A percentile compares a stretch with the other conserved stretches of the same genome.
Evolutionary conservation across 2,888 invertebrate species (phyloP).

Genomic region (Limulus polyphemus): DNA sequence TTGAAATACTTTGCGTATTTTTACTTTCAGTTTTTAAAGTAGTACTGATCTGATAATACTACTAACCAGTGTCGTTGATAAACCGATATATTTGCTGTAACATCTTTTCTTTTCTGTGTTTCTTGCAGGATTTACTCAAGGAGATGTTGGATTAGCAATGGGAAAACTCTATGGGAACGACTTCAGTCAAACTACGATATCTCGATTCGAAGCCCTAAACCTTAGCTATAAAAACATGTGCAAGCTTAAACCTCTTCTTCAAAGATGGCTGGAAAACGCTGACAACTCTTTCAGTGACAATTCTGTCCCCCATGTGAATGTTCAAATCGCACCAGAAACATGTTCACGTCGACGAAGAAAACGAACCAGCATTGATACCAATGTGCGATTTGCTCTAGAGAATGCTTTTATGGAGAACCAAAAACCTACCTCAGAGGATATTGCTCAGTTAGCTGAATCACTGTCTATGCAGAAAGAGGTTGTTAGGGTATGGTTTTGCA

Average conservation of each 20-base stretch:
- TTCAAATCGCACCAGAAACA: slow-evolving; percentile 43
- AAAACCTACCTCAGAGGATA: slow-evolving; percentile 93
- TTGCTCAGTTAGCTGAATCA: slow-evolving; percentile 76
- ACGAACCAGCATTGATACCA: slow-evolving; percentile 88
- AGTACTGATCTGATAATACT: too few species aligned
- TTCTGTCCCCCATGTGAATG: slow-evolving; percentile 54
- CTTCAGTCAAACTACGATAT: slow-evolving; percentile 98
- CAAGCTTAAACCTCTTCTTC: slow-evolving; percentile 91
- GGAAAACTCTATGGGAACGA: slow-evolving; percentile 97
- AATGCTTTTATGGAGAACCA: slow-evolving; percentile 88
- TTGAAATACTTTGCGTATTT: too few species aligned
- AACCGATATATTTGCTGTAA: too few species aligned
- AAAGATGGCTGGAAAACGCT: slow-evolving; percentile 94
- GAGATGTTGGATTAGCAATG: slow-evolving; percentile 96
- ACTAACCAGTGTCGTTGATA: too few species aligned
- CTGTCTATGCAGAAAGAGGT: slow-evolving; percentile 97
- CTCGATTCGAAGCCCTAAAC: slow-evolving; percentile 87
- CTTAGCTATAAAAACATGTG: slow-evolving; percentile 99
- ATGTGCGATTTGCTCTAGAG: slow-evolving; percentile 81
- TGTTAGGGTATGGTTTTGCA: slow-evolving; percentile 84
- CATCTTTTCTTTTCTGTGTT: too few species aligned
- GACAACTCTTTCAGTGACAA: slow-evolving; percentile 51
- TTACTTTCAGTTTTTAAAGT: too few species aligned
- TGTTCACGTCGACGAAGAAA: slow-evolving; percentile 81
- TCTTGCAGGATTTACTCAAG: slow-evolving; percentile 72